Evolutionary conservation across 2,797 vertebrate species (phyloP), one percentile per base, ranked within the genome.

Genomic region (Gastrophryne carolinensis): DNA sequence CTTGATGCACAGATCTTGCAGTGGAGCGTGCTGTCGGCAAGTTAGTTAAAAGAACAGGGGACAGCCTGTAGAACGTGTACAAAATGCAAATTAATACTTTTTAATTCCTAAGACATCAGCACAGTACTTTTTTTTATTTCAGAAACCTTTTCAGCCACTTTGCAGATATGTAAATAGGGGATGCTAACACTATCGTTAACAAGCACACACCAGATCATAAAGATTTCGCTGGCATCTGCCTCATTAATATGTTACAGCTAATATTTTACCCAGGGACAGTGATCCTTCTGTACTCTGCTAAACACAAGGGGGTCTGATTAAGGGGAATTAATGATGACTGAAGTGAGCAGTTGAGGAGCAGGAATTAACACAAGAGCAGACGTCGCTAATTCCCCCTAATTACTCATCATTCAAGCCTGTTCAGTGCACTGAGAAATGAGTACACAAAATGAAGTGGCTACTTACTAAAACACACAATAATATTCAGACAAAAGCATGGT

Each of bases 351-450:
- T 15, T 49, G 34, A 64, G 50, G 49, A 29, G 15, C 15, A 74
- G 26, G 9, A 54, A 58, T 66, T 74, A 74, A n/a, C 53, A 52
- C 50, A 60, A 52, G 53, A 37, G 29, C 52, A 19, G 34, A 30
- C 23, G 32, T 57, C 32, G 53, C 19, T 72, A 57, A 74, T 66
- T 66, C 62, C 30, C 62, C 41, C 17, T 58, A 66, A 74, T 58
- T 66, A 66, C 27, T 49, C 52, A 49, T 74, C 62, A 17, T 65
- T 57, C 50, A 44, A 19, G 49, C 23, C n/a, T 17, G 15, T 12
- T 37, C 7, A 9, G 21, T 53, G 21, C 64, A 52, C 37, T 17
- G 30, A 27, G 24, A 52, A 32, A 52, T 26, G 6, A 54, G 21
- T 47, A 47, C n/a, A 17, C 41, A 3, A 17, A 15, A 15, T 17